Conservation (phyloP, 2,888 invertebrate species). For the Sepioteuthis lessoniana region DNA sequence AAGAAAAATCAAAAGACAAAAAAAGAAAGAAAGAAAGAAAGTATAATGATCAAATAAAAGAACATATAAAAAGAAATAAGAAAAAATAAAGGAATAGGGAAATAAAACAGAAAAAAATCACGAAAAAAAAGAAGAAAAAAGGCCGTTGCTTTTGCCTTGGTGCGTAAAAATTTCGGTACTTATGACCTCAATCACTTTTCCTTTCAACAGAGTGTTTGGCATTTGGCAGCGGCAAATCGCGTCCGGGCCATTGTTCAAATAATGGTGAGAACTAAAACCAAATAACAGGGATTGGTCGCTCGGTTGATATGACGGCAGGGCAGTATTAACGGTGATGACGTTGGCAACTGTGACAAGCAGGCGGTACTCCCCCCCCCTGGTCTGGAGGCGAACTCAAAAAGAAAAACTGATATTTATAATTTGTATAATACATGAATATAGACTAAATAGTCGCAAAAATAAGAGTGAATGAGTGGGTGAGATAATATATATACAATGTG, state of each 20-base stretch:
- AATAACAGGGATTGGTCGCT: neutral
- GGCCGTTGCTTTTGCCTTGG: neutral
- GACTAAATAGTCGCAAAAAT: too few species aligned
- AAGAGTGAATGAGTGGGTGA: too few species aligned
- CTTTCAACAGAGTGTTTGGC: constrained; percentile 4
- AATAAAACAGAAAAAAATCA: neutral
- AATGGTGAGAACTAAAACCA: constrained; percentile 8
- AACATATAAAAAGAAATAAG: neutral
- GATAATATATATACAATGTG: too few species aligned
- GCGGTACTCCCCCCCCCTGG: neutral
- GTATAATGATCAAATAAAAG: neutral
- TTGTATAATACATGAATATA: too few species aligned
- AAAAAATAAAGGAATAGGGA: neutral
- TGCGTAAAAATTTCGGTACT: neutral
- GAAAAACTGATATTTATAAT: neutral
- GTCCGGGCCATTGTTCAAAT: constrained; percentile 33
- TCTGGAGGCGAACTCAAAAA: neutral
- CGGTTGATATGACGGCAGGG: neutral
- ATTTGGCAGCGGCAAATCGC: neutral
- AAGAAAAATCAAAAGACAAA: neutral
- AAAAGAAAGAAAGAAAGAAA: neutral
- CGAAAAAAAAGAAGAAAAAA: neutral
- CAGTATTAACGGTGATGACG: neutral
- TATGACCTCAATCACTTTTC: neutral
- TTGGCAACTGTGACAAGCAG: neutral